These are phyloP conservation scores for Epinephelus malabaricus DNA, from an alignment of 2,797 vertebrate genomes.

Conservation along the genomic window DNA sequence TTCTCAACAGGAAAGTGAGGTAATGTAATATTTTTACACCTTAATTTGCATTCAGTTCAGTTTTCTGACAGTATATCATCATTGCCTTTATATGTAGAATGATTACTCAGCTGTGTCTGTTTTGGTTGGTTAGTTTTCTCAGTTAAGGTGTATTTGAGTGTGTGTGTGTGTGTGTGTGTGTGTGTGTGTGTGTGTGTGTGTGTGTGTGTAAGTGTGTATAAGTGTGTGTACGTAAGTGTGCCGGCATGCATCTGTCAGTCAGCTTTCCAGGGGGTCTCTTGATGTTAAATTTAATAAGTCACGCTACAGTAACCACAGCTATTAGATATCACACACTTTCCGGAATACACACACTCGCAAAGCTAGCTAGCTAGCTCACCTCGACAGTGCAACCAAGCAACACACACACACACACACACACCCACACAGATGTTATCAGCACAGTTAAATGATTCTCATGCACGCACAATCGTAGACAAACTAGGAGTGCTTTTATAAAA, in stretches of 20 bases:
- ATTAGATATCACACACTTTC: constrained; percentile 71
- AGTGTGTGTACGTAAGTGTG: neutral
- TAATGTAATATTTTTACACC: neutral
- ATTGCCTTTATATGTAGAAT: constrained; percentile 8
- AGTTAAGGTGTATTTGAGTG: constrained; percentile 5
- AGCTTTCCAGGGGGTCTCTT: constrained; percentile 69
- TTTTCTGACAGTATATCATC: constrained; percentile 22
- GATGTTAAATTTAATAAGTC: constrained; percentile 79
- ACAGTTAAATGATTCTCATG: neutral
- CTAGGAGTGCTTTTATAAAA: constrained; percentile 22
- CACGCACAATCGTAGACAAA: neutral
- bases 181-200: constrained; percentile 14
- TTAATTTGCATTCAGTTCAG: neutral
- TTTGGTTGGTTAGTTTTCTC: constrained; percentile 37
- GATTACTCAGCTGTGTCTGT: constrained; percentile 32
- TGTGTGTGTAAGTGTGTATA: constrained; percentile 8
- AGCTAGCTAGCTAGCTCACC: constrained; percentile 37
- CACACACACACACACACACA: constrained; percentile 41
- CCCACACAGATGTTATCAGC: constrained; percentile 44
- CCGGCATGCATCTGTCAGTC: constrained; percentile 63
- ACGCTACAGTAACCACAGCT: constrained; percentile 71
- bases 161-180: constrained; percentile 13
- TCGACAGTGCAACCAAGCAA: constrained; percentile 37
- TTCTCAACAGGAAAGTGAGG: neutral
- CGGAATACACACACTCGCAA: constrained; percentile 25